Conservation (phyloP, 2,797 vertebrate genomes). For the Tapera naevia region DNA sequence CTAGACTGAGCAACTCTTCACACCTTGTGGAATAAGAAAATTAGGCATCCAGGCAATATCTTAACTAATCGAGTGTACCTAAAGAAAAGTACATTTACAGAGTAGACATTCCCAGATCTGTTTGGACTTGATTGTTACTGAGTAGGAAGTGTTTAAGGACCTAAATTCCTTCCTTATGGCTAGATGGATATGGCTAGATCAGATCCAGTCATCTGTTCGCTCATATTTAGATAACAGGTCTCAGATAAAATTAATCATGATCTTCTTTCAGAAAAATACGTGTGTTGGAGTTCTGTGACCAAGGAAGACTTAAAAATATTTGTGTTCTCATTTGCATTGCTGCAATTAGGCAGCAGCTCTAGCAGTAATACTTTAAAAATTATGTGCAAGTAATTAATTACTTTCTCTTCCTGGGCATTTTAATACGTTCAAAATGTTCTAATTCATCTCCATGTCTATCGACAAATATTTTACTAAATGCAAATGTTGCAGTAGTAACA, state of each 20-base stretch:
- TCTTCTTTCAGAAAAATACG: slow-evolving; percentile 31
- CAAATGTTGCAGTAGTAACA: slow-evolving; percentile 45
- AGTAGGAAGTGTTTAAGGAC: neutral
- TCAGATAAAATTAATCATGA: neutral
- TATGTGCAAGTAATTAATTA: slow-evolving; percentile 46
- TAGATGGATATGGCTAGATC: neutral
- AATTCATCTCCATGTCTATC: slow-evolving; percentile 40
- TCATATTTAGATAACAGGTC: neutral
- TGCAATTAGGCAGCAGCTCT: slow-evolving; percentile 22
- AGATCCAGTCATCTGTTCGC: neutral
- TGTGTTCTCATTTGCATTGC: slow-evolving; percentile 29
- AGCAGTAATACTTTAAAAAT: slow-evolving; percentile 54
- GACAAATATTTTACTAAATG: slow-evolving; percentile 54
- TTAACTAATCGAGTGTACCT: neutral
- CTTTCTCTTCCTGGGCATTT: slow-evolving; percentile 50
- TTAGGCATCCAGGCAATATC: neutral
- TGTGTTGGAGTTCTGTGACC: neutral
- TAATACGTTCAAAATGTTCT: slow-evolving; percentile 51
- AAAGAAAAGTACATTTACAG: neutral
- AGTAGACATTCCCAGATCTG: neutral
- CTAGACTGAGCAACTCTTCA: neutral
- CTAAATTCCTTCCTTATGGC: neutral
- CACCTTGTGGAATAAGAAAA: neutral
- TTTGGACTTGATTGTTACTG: neutral
- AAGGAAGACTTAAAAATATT: slow-evolving; percentile 50